Conservation (phyloP, 2,797 vertebrate genomes). For the Paedocypris micromegethes region DNA sequence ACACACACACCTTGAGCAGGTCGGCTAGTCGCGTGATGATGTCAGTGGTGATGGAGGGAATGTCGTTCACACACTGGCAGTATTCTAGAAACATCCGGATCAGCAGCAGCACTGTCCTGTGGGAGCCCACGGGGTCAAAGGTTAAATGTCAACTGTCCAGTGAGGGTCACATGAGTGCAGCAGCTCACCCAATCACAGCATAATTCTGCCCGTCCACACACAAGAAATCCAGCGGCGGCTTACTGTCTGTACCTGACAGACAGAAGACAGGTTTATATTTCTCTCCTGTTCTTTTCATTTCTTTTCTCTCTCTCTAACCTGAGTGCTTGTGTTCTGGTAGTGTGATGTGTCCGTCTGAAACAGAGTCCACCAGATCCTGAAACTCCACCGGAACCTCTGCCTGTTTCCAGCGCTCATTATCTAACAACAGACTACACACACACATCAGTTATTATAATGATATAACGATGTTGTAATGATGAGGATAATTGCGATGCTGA, state of each 20-base stretch:
- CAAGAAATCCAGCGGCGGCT: conserved; percentile 83
- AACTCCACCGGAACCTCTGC: conserved; percentile 95
- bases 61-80: conserved; percentile 96
- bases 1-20: conserved; percentile 81
- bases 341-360: conserved; percentile 85
- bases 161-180: not conserved
- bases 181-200: conserved; percentile 89
- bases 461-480: too few relatives aligned
- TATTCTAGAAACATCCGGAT: conserved; percentile 97
- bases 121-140: not conserved
- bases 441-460: not conserved
- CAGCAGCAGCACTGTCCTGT: conserved; percentile 90
- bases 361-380: conserved; percentile 89
- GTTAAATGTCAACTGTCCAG: not conserved
- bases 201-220: conserved; percentile 86
- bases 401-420: conserved; percentile 97
- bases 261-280: not conserved
- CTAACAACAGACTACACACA: conserved; percentile 80
- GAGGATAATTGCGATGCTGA: too few relatives aligned
- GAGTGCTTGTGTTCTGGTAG: conserved; percentile 82
- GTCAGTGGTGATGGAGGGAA: conserved; percentile 92
- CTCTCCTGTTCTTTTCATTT: too few relatives aligned
- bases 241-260: conserved; percentile 72
- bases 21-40: conserved; percentile 92
- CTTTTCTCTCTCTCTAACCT: conserved; percentile 56